Conservation (phyloP, 2,888 invertebrate species). For the Seira sanloemensis region DNA sequence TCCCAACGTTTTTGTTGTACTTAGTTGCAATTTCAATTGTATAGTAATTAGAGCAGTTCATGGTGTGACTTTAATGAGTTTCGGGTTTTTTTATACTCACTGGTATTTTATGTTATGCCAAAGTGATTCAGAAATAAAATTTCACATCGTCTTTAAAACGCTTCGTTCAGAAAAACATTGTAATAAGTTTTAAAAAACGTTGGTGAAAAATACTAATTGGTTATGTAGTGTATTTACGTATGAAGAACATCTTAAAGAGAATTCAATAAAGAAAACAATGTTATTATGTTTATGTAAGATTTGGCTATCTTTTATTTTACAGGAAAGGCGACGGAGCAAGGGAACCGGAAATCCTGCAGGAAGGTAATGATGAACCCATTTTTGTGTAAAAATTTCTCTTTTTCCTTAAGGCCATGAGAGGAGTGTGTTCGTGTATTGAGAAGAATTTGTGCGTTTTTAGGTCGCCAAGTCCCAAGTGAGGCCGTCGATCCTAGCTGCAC, state of each 20-base stretch:
- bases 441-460: conserved; percentile 35
- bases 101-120: neutral
- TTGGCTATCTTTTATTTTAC: conserved; percentile 52
- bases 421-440: neutral
- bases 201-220: too few species aligned
- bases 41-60: too few species aligned
- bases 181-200: too few species aligned
- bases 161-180: too few species aligned
- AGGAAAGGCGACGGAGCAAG: conserved; percentile 71
- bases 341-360: conserved; percentile 71
- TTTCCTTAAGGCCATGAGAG: conserved; percentile 8
- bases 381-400: conserved; percentile 1
- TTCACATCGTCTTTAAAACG: neutral
- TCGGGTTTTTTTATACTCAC: too few species aligned
- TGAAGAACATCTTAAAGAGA: too few species aligned
- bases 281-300: conserved; percentile 25
- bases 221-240: neutral
- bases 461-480: conserved; percentile 47
- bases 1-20: neutral
- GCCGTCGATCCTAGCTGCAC: conserved; percentile 23
- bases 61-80: too few species aligned
- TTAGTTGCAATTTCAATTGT: too few species aligned
- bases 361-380: conserved; percentile 64
- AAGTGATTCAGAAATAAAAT: neutral
- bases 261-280: neutral